Base-by-base conservation (phyloP, 1,140 invertebrate genomes). In the Ectropis grisescens region DNA sequence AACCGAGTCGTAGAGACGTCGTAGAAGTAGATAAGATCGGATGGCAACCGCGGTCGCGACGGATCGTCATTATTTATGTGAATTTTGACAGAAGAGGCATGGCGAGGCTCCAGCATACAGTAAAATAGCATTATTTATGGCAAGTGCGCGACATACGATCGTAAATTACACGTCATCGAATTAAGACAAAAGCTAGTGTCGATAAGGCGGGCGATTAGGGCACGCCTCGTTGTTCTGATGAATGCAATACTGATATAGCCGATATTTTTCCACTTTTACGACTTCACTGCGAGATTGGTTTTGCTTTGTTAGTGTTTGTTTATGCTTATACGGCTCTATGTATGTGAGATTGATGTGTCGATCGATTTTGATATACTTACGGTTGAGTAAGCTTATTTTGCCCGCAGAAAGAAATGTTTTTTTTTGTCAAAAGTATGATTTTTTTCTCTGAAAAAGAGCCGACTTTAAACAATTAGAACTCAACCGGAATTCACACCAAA, bases 21-120 rank as follows among this genome's bases (percentile, higher is more conserved):
- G 61, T 55, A 42, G 37, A 33, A 31, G 13, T 12, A 54, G 68
- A 75, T 79, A 79, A 66, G 55, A 79, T 79, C 70, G 40, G n/a
- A n/a, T n/a, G n/a, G n/a, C n/a, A n/a, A n/a, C n/a, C n/a, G n/a
- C n/a, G n/a, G 48, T 52, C 57, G 42, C 42, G 47, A 38, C 50
- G 55, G 47, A 39, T 58, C 49, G 58, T 65, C 60, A 72, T 75
- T 74, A 70, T 75, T 78, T 80, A 80, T 76, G 70, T 68, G 71
- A 75, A 69, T 71, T 75, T 80, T 76, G 68, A 75, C 70, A 66
- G 62, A 41, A 54, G 25, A 54, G 40, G 46, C 48, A 58, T 52
- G 52, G 38, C 57, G 47, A 47, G 42, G 64, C 56, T n/a, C n/a
- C n/a, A n/a, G n/a, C n/a, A n/a, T n/a, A 55, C 54, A 64, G 41